Conservation (phyloP, 2,797 vertebrate species). For the Pteronotus mesoamericanus region DNA sequence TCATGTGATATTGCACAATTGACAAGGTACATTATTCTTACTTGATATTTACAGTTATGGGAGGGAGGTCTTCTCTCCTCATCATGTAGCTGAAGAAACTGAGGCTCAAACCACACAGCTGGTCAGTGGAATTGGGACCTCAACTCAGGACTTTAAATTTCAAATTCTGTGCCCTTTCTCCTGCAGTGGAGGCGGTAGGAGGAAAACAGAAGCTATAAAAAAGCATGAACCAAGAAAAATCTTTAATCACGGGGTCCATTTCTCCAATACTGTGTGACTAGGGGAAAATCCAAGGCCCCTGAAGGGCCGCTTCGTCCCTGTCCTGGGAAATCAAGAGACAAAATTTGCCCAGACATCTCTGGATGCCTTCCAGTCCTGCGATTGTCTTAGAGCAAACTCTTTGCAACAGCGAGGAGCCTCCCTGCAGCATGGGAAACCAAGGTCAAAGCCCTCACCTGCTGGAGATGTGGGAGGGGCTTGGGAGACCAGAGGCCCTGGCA, state of each 20-base stretch:
- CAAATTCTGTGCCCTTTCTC: background rate
- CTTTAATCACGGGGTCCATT: background rate
- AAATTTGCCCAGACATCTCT: background rate
- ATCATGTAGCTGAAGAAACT: background rate
- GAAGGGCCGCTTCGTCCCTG: background rate
- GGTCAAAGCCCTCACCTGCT: background rate
- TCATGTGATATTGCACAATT: background rate
- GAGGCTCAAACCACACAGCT: background rate
- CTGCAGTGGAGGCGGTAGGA: background rate
- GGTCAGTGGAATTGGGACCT: background rate
- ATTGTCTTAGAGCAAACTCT: background rate
- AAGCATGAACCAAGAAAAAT: background rate
- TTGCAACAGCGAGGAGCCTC: background rate
- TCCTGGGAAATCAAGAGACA: background rate
- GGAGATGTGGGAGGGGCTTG: too few relatives aligned
- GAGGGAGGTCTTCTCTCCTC: background rate
- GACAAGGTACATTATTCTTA: background rate
- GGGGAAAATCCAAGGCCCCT: background rate
- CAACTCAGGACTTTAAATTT: background rate
- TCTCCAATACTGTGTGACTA: background rate
- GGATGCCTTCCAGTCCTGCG: background rate
- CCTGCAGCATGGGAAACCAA: background rate
- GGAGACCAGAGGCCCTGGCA: background rate
- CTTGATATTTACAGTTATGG: background rate
- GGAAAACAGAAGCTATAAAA: background rate